phyloP scores from a whole-genome alignment of 2,113 vertebrate species.

The Dunckerocampus dactyliophorus region DNA sequence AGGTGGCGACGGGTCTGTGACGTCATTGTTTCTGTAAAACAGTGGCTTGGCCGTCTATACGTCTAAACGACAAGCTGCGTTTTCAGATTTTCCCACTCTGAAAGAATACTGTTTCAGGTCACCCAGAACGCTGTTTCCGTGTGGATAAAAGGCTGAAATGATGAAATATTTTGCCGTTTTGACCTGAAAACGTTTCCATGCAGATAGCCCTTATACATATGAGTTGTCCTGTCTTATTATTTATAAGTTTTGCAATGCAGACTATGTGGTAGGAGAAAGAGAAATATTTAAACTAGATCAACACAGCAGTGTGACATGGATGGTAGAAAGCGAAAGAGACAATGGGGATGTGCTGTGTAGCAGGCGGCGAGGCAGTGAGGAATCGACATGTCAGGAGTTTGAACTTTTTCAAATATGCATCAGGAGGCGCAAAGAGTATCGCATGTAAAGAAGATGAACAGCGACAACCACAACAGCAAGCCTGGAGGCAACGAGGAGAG shows the following conservation, averaged over 20 bases:
- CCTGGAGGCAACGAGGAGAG: conserved; percentile 29
- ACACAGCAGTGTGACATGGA: conserved; percentile 22
- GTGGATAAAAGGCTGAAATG: too few relatives aligned
- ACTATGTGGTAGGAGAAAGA: conserved; percentile 26
- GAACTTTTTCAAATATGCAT: conserved; percentile 32
- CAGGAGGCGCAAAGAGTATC: conserved; percentile 1
- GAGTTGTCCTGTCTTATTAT: conserved; percentile 55
- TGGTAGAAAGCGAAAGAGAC: conserved; percentile 9
- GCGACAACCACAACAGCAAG: conserved; percentile 34
- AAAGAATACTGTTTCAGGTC: too few relatives aligned
- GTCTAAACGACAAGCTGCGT: too few relatives aligned
- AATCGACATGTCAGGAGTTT: conserved; percentile 16
- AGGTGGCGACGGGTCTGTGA: too few relatives aligned
- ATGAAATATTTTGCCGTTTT: too few relatives aligned
- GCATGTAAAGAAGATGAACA: conserved; percentile 17
- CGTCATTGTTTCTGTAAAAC: too few relatives aligned
- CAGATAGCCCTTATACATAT: conserved; percentile 10
- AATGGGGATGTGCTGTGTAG: conserved; percentile 17
- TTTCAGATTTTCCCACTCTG: too few relatives aligned
- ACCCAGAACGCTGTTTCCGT: too few relatives aligned
- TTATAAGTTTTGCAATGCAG: conserved; percentile 59
- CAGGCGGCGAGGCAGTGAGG: conserved; percentile 18
- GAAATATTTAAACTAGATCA: conserved; percentile 42
- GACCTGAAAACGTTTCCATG: neutral
- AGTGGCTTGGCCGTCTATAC: too few relatives aligned